phyloP scores from a whole-genome alignment of 2,888 invertebrate genomes.

The Eudemis profundana region DNA sequence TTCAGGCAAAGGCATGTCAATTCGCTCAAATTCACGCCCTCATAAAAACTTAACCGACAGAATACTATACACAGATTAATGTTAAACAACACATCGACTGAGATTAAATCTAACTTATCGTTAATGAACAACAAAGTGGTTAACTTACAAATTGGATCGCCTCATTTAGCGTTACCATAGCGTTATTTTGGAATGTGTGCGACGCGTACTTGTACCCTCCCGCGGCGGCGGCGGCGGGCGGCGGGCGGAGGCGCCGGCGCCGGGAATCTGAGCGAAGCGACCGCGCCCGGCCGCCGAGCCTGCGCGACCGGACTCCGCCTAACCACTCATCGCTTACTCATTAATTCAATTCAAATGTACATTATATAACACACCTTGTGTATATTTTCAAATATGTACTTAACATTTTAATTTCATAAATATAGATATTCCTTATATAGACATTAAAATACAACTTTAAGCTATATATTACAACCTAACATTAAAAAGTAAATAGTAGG shows the following conservation, averaged over 20 bases:
- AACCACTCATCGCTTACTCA: constrained; percentile 59
- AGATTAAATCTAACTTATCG: constrained; percentile 83
- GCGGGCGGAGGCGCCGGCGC: constrained; percentile 20
- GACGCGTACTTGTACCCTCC: constrained; percentile 64
- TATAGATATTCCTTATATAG: constrained; percentile 78
- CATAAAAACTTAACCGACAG: constrained; percentile 77
- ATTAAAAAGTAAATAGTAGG: constrained; percentile 77
- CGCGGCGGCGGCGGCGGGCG: constrained; percentile 13
- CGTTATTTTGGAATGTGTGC: constrained; percentile 83
- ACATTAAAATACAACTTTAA: constrained; percentile 72
- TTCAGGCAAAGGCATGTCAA: constrained; percentile 75
- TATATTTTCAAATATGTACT: constrained; percentile 72
- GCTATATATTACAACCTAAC: constrained; percentile 73
- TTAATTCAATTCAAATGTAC: constrained; percentile 80
- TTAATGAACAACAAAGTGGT: constrained; percentile 85
- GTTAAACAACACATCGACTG: constrained; percentile 79
- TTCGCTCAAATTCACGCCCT: constrained; percentile 82
- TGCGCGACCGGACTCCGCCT: constrained; percentile 44
- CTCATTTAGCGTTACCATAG: constrained; percentile 71
- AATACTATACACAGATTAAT: constrained; percentile 83
- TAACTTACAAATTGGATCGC: constrained; percentile 79
- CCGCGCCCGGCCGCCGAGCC: too few relatives aligned
- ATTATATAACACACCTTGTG: constrained; percentile 79
- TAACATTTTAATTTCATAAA: constrained; percentile 77
- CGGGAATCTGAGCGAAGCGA: constrained; percentile 78